Conservation (phyloP, 2,797 vertebrate genomes). For the Notolepis coatsorum region DNA sequence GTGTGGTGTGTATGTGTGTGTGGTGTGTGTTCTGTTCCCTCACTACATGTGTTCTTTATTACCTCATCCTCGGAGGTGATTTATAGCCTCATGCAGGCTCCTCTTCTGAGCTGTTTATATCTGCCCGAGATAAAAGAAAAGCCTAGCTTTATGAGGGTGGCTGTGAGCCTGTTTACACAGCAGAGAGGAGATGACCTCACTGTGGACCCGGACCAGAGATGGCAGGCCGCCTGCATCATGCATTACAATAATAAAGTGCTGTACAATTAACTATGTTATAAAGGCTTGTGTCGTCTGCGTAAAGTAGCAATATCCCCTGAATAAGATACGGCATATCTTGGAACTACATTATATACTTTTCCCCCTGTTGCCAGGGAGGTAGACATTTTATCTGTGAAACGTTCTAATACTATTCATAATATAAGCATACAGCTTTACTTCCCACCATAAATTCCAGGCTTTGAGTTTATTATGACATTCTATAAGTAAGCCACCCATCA, state of each 20-base stretch:
- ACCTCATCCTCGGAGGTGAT: constrained; percentile 70
- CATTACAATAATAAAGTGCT: constrained; percentile 42
- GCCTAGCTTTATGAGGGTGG: constrained; percentile 65
- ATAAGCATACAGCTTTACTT: constrained; percentile 5
- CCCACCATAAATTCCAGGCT: too few species aligned
- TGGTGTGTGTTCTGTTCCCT: constrained; percentile 23
- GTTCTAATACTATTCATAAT: not conserved
- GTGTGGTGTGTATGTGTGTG: too few species aligned
- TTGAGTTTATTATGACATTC: too few species aligned
- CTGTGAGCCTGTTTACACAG: constrained; percentile 62
- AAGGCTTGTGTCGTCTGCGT: constrained; percentile 28
- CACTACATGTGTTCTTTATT: constrained; percentile 64
- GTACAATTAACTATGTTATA: constrained; percentile 33
- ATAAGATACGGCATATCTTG: constrained; percentile 29
- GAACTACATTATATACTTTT: constrained; percentile 12
- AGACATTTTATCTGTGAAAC: constrained; percentile 32
- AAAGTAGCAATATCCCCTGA: constrained; percentile 1
- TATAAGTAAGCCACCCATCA: not conserved
- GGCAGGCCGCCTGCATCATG: constrained; percentile 40
- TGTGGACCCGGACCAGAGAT: constrained; percentile 42
- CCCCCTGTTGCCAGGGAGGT: constrained; percentile 20
- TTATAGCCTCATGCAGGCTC: constrained; percentile 56
- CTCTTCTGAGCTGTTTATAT: constrained; percentile 70
- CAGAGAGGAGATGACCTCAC: constrained; percentile 41
- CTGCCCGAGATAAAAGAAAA: constrained; percentile 74